Conservation (phyloP, 1,140 invertebrate species). For the Plectus sambesii region DNA sequence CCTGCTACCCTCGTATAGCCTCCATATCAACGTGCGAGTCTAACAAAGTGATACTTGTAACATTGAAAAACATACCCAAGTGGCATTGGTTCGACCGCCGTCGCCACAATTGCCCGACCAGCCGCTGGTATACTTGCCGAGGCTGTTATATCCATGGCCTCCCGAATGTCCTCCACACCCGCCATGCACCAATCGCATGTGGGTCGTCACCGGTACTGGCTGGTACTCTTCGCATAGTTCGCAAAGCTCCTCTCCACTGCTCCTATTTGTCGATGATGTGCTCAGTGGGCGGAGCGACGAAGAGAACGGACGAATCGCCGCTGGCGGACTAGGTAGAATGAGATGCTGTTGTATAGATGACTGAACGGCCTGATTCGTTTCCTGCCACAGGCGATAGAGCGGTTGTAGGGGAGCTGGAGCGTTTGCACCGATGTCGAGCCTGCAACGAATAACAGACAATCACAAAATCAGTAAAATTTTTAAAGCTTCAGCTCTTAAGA, state of each 20-base stretch:
- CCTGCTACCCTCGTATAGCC: too few species aligned
- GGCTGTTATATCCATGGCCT: conserved; percentile 74
- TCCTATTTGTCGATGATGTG: conserved; percentile 38
- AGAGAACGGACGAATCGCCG: conserved; percentile 19
- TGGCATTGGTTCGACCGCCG: conserved; percentile 65
- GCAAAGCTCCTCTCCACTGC: conserved; percentile 52
- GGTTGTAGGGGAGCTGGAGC: conserved; percentile 69
- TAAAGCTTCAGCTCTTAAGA: too few species aligned
- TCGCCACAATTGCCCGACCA: conserved; percentile 79
- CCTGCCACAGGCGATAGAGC: conserved; percentile 68
- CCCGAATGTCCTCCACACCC: conserved; percentile 75
- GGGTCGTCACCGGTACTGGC: conserved; percentile 71
- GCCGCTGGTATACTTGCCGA: conserved; percentile 68
- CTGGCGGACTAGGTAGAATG: conserved; percentile 37
- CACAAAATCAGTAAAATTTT: conserved; percentile 14
- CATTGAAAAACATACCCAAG: too few species aligned
- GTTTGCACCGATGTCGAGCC: conserved; percentile 53
- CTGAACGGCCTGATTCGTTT: conserved; percentile 55
- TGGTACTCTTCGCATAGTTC: conserved; percentile 70
- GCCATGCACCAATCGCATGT: conserved; percentile 75
- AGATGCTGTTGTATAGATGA: conserved; percentile 24
- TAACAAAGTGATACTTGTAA: too few species aligned
- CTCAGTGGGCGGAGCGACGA: background rate
- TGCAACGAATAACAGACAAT: too few species aligned
- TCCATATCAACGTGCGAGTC: too few species aligned